Base-by-base conservation (phyloP, 2,797 vertebrate genomes). In the Falco naumanni region DNA sequence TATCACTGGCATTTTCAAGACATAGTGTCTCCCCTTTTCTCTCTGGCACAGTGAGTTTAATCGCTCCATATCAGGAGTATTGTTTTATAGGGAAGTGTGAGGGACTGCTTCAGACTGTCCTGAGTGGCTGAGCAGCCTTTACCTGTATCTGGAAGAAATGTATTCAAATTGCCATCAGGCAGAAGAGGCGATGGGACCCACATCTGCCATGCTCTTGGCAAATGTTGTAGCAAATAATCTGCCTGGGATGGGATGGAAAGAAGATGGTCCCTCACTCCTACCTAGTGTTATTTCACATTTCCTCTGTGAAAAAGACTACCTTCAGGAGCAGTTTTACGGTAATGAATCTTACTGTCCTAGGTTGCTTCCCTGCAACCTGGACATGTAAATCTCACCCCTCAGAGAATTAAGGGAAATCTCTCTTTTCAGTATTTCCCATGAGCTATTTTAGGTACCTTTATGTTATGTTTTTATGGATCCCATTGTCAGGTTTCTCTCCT, bases 151-250 rank as follows among this genome's bases (percentile, higher is more conserved):
- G 54, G 47, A 76, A 77, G 24, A 72, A 77, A 60, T 34, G 51
- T 17, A 8, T 69, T 43, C 29, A 74, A 43, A 54, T 31, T 0
- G 0, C 28, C 31, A 28, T 28, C 39, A 83, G 41, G 54, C 14
- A 28, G 45, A 69, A 65, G 31, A 69, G 9, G 29, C 56, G 81
- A 56, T 16, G 19, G 28, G 28, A 39, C 21, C 7, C 31, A 45
- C 2, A 4, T 57, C 19, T 74, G 15, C 47, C 43, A 51, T 28
- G 66, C 5, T 8, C 28, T 60, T 2, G 0, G 43, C 0, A 0
- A 76, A 91, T 37, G 47, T 33, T 39, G 29, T 43, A 76, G 60
- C 17, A 59, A 88, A 71, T 18, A 65, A 76, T 22, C 33, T 87
- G 15, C 33, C 5, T 25, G 20, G 41, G 33, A 66, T 21, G 16